These are phyloP conservation scores for Acanthisitta chloris DNA, from an alignment of 2,113 vertebrate species.

Conservation along the genomic window DNA sequence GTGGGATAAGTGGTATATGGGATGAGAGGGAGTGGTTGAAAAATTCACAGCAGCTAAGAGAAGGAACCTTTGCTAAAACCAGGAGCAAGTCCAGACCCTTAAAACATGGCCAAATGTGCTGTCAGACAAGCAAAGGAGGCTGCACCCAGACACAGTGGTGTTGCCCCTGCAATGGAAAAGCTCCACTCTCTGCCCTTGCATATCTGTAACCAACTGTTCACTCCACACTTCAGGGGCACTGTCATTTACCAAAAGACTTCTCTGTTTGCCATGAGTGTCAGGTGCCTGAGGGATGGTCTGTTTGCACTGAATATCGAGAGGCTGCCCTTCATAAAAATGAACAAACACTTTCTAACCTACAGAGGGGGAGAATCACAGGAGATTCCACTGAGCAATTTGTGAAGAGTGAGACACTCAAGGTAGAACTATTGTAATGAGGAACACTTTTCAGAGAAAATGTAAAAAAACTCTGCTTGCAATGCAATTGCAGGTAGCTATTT, in stretches of 20 bases:
- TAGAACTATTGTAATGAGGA: neutral
- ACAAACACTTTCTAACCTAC: conserved; percentile 70
- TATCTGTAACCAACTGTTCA: conserved; percentile 55
- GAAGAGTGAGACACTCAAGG: conserved; percentile 32
- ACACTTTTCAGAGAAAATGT: neutral
- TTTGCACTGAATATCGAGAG: conserved; percentile 72
- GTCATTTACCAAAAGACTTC: conserved; percentile 72
- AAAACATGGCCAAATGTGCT: neutral
- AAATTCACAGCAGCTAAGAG: neutral
- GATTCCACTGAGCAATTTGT: conserved; percentile 47
- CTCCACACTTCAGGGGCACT: conserved; percentile 56
- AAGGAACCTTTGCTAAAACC: neutral
- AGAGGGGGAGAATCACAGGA: conserved; percentile 48
- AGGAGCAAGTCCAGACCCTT: neutral
- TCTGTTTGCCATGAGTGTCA: conserved; percentile 72
- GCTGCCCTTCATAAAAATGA: conserved; percentile 74
- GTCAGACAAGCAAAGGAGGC: neutral
- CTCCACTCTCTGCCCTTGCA: conserved; percentile 40
- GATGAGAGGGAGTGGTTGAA: neutral
- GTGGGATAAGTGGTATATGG: neutral
- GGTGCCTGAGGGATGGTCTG: conserved; percentile 65
- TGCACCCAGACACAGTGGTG: accelerated
- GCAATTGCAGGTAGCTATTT: conserved; percentile 18
- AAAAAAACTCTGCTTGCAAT: neutral
- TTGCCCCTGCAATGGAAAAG: neutral